Percentiles rank a stretch among this genome's conserved stretches.
These are phyloP conservation scores for Lasioglossum villosulum DNA, from an alignment of 2,888 invertebrate species.

Conservation along the genomic window DNA sequence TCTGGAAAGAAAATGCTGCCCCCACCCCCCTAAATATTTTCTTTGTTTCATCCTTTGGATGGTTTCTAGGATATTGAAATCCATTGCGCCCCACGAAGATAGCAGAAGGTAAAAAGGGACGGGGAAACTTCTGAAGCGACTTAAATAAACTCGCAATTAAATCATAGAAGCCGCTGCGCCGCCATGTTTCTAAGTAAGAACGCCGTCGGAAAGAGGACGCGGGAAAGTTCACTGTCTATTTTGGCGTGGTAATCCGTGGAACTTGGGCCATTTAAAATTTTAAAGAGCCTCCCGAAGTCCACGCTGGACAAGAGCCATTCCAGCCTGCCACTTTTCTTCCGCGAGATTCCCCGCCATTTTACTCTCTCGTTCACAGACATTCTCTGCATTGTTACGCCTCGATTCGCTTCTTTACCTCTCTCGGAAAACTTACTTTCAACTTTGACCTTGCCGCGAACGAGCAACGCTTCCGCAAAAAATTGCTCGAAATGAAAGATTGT, in stretches of 20 bases:
- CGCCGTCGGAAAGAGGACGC: not conserved
- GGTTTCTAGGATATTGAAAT: not conserved
- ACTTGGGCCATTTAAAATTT: constrained; percentile 41
- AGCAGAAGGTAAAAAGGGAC: not conserved
- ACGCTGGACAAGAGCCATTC: constrained; percentile 38
- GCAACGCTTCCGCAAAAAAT: not conserved
- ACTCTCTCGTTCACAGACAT: not conserved
- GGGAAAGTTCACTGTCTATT: constrained; percentile 34
- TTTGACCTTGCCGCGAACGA: not conserved
- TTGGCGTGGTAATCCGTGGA: constrained; percentile 21
- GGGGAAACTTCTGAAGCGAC: not conserved
- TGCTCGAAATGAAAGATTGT: not conserved
- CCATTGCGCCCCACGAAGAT: not conserved
- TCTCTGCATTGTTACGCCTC: not conserved
- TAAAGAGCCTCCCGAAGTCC: constrained; percentile 33
- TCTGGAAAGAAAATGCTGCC: not conserved
- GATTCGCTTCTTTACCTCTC: not conserved
- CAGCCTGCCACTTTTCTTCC: not conserved
- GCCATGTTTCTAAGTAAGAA: not conserved
- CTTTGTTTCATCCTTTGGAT: not conserved
- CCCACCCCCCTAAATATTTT: not conserved
- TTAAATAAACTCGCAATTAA: constrained; percentile 7
- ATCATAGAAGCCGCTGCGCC: not conserved
- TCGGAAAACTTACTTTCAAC: not conserved
- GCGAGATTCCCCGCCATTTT: not conserved